Evolutionary conservation across 1,140 invertebrate genomes (phyloP).

Genomic region (Zaprionus africanus): DNA sequence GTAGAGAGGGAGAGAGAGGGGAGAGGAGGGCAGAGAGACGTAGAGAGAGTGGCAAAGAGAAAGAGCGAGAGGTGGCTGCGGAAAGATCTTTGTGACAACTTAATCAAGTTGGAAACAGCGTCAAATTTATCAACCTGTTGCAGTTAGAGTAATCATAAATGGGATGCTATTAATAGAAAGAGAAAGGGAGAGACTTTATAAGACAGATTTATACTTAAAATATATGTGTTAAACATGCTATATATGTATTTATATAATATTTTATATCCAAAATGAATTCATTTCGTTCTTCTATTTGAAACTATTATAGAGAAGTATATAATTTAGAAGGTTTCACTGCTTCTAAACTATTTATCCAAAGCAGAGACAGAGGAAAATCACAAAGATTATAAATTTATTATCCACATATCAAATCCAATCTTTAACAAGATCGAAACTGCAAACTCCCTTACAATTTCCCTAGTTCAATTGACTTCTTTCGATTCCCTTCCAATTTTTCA

Average conservation of each 20-base stretch:
- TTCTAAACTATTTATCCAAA: neutral
- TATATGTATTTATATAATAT: neutral
- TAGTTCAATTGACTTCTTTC: neutral
- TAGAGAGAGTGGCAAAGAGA: neutral
- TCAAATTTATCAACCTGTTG: slow-evolving; percentile 1
- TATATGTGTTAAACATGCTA: neutral
- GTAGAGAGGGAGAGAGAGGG: neutral
- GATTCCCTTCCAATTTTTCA: neutral
- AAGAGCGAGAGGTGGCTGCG: neutral
- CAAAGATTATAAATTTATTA: neutral
- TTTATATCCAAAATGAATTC: neutral
- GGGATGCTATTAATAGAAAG: neutral
- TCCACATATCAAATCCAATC: neutral
- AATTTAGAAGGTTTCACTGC: neutral
- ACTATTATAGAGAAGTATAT: neutral
- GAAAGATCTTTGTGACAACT: slow-evolving; percentile 51
- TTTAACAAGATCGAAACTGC: neutral
- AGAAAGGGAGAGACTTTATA: neutral
- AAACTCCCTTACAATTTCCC: neutral
- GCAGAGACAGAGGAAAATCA: neutral
- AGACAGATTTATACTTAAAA: neutral
- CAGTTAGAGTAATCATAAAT: neutral
- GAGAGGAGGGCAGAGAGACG: neutral
- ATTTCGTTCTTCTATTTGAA: no score
- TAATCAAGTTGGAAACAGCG: slow-evolving; percentile 46